Evolutionary conservation across 2,113 vertebrate species (phyloP), one percentile per base, ranked within the genome.

Genomic region (Myrmophylax atrothorax): DNA sequence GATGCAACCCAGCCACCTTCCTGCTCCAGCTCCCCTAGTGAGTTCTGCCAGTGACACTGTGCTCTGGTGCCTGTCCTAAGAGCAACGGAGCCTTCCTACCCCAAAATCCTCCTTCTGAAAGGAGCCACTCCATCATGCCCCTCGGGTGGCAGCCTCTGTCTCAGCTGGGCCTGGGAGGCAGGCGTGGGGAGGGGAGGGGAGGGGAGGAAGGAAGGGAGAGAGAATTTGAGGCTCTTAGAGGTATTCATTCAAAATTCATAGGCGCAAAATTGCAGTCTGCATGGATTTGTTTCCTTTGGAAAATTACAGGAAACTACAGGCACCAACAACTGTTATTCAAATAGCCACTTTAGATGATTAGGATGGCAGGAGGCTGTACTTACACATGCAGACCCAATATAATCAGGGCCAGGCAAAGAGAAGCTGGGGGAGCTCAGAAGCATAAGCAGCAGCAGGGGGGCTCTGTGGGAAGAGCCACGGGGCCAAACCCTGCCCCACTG

Each of bases 231-330:
- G 89, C 95, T 97, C 84, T 96, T 83, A 14, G 88, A 90, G 89
- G 89, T 62, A 47, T 56, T 97, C 96, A 97, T 96, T 97, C 96
- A 91, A 95, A 96, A 97, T 97, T 97, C 97, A 93, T 94, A 83
- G 96, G 96, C 87, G 8, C 95, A 95, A 95, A 98, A 97, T 96
- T 96, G 94, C 95, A 80, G 97, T 62, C 94, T 95, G 96, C 95
- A 95, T 58, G 93, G 94, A 95, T 97, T 96, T 97, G 95, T 96
- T 96, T 97, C 96, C 96, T 97, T 96, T 83, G 95, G 94, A 95
- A 97, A 97, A 97, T 97, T 97, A 97, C 95, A 97, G 97, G 96
- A 96, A 97, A 96, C 96, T 96, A 87, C 95, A 96, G 96, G 89
- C 96, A 94, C 92, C 90, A 72, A 96, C 96, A 97, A 96, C 94